Base-by-base conservation (phyloP, 2,113 vertebrate genomes). In the Canis aureus region DNA sequence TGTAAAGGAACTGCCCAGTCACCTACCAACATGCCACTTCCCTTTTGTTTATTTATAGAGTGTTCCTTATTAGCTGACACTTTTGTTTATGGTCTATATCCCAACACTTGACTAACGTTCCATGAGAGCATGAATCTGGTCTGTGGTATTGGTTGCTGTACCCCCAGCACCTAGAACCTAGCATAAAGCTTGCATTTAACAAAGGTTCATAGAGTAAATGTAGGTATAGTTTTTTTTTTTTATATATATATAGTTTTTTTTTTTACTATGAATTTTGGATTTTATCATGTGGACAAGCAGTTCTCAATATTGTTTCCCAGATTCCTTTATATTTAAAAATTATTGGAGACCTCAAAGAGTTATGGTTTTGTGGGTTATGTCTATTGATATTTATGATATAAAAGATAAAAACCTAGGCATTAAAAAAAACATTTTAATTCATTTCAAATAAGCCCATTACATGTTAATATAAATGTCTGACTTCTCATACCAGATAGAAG, bases 331-430 rank as follows among this genome's bases (percentile, higher is more conserved):
- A 81, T 51, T 73, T 51, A 82, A 74, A 87, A 67, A 83, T 62
- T 83, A 79, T 64, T 51, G 55, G 78, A 35, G 59, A 64, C 22
- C 8, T 67, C 25, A 35, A n/a, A 83, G 25, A 51, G 22, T 57
- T 85, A 57, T 11, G 76, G 0, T 91, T 76, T 76, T 86, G 9
- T 93, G 32, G 71, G 2, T 29, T 91, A 55, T 94, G 13, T 80
- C 20, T 93, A 13, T 83, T 67, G 62, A 64, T 79, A 43, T 62
- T 96, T 94, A 81, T 57, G 20, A 35, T 57, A 64, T 93, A 82
- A 93, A 78, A 92, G 38, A 64, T 83, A 93, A 93, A 97, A 89
- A 57, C 15, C 20, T 59, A 93, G 80, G 64, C 27, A 76, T 66
- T 94, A 64, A 51, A 59, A 43, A 89, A 86, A 60, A 80, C 1